Evolutionary conservation across 1,140 invertebrate species (phyloP).

Genomic region (Rhopalosiphum maidis): DNA sequence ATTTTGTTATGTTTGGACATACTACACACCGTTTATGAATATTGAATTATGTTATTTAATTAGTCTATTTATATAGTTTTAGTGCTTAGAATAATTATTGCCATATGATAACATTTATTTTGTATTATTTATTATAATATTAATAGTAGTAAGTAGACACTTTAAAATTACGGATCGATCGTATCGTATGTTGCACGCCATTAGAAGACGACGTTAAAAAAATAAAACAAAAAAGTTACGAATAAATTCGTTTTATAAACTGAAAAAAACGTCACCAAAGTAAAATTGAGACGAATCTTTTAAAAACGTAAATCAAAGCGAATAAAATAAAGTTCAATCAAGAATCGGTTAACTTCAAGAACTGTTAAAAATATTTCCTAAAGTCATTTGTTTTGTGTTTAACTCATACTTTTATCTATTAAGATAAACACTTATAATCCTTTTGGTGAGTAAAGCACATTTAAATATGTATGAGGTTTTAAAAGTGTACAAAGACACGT

Average conservation of each 20-base stretch:
- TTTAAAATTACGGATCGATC: neutral
- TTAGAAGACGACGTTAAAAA: neutral
- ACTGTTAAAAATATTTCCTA: neutral
- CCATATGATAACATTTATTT: neutral
- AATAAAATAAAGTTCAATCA: neutral
- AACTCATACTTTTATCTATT: neutral
- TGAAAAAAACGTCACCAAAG: neutral
- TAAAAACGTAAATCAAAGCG: neutral
- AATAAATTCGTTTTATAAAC: neutral
- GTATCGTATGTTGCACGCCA: neutral
- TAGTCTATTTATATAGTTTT: no score
- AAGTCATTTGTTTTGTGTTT: neutral
- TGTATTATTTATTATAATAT: neutral
- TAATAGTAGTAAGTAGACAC: neutral
- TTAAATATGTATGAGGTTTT: neutral
- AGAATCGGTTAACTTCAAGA: no score
- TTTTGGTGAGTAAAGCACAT: neutral
- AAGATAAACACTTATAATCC: neutral
- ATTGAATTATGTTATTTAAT: no score
- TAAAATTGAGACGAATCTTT: neutral
- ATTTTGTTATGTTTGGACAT: no score
- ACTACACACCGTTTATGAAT: no score
- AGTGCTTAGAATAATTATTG: no score
- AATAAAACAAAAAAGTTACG: neutral
- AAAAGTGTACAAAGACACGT: neutral